Percentiles rank a stretch among this genome's conserved stretches.
Conservation (phyloP, 2,113 vertebrate genomes). For the Onychostoma macrolepis region DNA sequence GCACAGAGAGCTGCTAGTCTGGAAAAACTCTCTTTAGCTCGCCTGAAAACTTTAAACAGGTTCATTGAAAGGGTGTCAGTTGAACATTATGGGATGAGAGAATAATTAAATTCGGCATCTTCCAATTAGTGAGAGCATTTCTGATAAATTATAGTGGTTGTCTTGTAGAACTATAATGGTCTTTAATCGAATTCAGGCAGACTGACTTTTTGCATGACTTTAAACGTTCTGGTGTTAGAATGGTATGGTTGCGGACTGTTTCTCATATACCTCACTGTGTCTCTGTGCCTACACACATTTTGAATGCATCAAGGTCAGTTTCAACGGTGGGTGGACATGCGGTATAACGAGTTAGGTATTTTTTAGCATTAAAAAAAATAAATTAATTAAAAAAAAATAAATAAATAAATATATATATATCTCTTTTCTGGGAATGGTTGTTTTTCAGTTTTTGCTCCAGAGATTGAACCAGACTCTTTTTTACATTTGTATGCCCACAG, state of each 20-base stretch:
- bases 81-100: background rate
- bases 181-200: background rate
- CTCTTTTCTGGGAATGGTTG: background rate
- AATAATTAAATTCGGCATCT: background rate
- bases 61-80: slow-evolving; percentile 1
- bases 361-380: background rate
- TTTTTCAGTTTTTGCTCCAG: background rate
- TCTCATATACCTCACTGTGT: background rate
- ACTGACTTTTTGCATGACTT: background rate
- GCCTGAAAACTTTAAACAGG: slow-evolving; percentile 31
- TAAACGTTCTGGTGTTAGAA: background rate
- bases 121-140: slow-evolving; percentile 14
- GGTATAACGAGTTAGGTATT: background rate
- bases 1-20: slow-evolving; percentile 44
- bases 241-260: background rate
- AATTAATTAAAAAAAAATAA: too few relatives aligned
- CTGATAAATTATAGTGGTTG: slow-evolving; percentile 7
- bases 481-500: slow-evolving; percentile 68
- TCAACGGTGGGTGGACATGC: slow-evolving; percentile 23
- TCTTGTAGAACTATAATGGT: background rate
- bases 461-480: slow-evolving; percentile 15
- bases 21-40: slow-evolving; percentile 9
- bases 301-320: slow-evolving; percentile 19
- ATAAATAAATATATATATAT: background rate
- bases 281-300: slow-evolving; percentile 30